Base-by-base conservation (phyloP, 2,888 invertebrate genomes). In the Tricholauxania praeusta region DNA sequence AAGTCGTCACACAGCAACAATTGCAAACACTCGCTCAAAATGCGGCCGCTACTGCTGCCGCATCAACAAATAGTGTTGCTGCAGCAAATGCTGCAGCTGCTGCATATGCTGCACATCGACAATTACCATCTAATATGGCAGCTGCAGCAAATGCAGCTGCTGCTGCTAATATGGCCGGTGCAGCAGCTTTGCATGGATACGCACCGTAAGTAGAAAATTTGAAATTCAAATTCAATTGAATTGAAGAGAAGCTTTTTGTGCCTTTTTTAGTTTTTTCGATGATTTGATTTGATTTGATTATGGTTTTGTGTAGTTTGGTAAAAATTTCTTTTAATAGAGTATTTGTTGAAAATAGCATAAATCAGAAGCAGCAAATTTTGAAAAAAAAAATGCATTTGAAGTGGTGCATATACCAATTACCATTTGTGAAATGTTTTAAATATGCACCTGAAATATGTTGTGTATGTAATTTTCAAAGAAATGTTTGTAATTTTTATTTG, bases 171-270 rank as follows among this genome's bases (percentile, higher is more conserved):
- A 92, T 93, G 82, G 92, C 93, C 75, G 92, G 92, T 39, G 39
- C 39, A 72, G 77, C 93, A 86, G 93, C 93, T 87, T 90, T 94
- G 89, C 95, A 95, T 91, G 95, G 96, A 86, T 96, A 95, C 89
- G 93, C 96, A 88, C 95, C 94, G 95, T 94, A 92, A 94, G 94
- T 94, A 92, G 87, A 86, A 73, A 55, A 55, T 55, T 17, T 55
- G 55, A 55, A 55, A 19, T 55, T 55, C 19, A 55, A 22, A 55
- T n/a, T 55, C 19, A 55, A 22, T 55, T 55, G 55, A 55, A 55
- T 53, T 53, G 17, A 53, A 53, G n/a, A 15, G 7, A 53, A 53
- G 53, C 53, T 53, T 17, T 53, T 53, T 53, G 17, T 53, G 53
- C 15, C 28, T 53, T 53, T 15, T 12, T 59, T 28, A 14, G 39